Percentiles rank a stretch among this genome's conserved stretches.
These are phyloP conservation scores for Champsocephalus esox DNA, from an alignment of 2,797 vertebrate species.

Conservation along the genomic window DNA sequence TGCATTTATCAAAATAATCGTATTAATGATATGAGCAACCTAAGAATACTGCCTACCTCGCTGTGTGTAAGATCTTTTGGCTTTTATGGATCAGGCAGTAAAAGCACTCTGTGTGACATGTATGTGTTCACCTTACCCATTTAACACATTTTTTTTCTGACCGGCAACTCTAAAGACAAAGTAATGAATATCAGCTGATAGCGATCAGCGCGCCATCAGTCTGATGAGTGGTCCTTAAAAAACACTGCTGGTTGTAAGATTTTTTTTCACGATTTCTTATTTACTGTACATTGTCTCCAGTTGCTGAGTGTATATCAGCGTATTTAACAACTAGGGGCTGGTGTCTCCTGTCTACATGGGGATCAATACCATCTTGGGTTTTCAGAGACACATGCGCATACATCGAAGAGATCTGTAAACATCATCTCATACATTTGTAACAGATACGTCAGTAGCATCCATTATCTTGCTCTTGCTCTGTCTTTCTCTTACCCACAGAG, in stretches of 20 bases:
- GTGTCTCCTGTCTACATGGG: slow-evolving; percentile 45
- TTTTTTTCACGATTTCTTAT: slow-evolving; percentile 56
- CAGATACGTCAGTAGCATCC: slow-evolving; percentile 30
- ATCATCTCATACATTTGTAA: slow-evolving; percentile 52
- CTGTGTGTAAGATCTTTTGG: slow-evolving; percentile 1
- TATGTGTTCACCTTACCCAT: slow-evolving; percentile 48
- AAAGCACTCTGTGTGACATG: slow-evolving; percentile 54
- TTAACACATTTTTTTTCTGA: slow-evolving; percentile 46
- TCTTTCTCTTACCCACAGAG: slow-evolving; percentile 23
- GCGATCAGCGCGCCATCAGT: slow-evolving; percentile 41
- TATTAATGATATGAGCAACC: not conserved
- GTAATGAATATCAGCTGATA: slow-evolving; percentile 49
- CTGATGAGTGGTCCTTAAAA: slow-evolving; percentile 50
- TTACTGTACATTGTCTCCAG: slow-evolving; percentile 63
- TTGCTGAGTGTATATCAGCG: slow-evolving; percentile 51
- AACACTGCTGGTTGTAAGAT: slow-evolving; percentile 41
- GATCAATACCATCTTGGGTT: slow-evolving; percentile 68
- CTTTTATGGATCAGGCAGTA: slow-evolving; percentile 45
- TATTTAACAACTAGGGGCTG: slow-evolving; percentile 60
- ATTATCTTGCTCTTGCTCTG: slow-evolving; percentile 26
- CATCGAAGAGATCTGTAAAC: slow-evolving; percentile 44
- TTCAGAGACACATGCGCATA: slow-evolving; percentile 25
- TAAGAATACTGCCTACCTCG: not conserved
- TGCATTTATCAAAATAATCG: not conserved
- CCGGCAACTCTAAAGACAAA: slow-evolving; percentile 30